These are phyloP conservation scores for Chironomus striatipennis DNA, from an alignment of 1,140 invertebrate species.

Conservation along the genomic window DNA sequence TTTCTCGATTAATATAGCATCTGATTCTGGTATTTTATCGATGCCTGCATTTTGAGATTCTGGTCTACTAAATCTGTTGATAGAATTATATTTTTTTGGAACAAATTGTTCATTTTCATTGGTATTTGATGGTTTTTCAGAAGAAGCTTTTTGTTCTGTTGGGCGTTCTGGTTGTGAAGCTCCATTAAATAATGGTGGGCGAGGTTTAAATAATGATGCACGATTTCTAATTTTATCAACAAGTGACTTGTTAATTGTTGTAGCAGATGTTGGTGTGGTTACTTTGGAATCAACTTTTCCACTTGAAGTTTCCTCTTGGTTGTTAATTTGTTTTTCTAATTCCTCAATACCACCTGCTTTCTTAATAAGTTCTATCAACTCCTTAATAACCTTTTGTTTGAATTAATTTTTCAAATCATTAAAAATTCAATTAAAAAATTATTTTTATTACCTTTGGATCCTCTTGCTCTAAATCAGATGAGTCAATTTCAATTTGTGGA, in stretches of 20 bases:
- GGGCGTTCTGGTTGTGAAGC: slow-evolving; percentile 25
- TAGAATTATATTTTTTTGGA: slow-evolving; percentile 35
- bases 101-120: slow-evolving; percentile 22
- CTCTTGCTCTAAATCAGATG: slow-evolving; percentile 49
- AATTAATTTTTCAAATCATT: too few relatives aligned
- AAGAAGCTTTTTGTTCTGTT: slow-evolving; percentile 27
- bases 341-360: slow-evolving; percentile 77
- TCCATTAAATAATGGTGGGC: slow-evolving; percentile 31
- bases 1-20: slow-evolving; percentile 41
- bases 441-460: slow-evolving; percentile 56
- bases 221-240: slow-evolving; percentile 59
- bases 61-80: slow-evolving; percentile 48
- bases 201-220: slow-evolving; percentile 34
- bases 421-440: neutral
- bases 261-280: slow-evolving; percentile 44
- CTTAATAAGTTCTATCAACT: slow-evolving; percentile 72
- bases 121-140: neutral
- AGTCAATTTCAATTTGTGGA: slow-evolving; percentile 33
- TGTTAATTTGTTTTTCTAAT: slow-evolving; percentile 62
- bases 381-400: slow-evolving; percentile 62
- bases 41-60: slow-evolving; percentile 65
- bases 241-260: slow-evolving; percentile 58
- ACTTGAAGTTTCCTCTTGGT: slow-evolving; percentile 10
- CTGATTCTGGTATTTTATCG: slow-evolving; percentile 45
- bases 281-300: slow-evolving; percentile 25